Conservation (phyloP, 1,140 invertebrate species). For the Hydropsyche tenuis region DNA sequence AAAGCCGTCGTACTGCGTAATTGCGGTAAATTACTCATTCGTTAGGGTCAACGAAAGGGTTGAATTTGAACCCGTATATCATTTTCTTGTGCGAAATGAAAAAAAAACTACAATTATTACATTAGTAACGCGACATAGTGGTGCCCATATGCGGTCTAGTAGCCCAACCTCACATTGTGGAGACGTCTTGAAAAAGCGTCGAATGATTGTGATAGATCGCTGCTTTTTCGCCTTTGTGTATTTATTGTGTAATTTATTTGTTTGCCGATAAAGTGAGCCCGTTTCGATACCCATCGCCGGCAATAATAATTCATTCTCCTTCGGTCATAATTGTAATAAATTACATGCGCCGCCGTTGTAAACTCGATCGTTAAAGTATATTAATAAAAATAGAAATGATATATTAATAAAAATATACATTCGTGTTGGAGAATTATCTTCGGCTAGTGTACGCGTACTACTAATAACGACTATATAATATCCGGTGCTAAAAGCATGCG, state of each 20-base stretch:
- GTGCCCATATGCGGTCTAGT: constrained; percentile 40
- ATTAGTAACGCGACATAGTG: constrained; percentile 35
- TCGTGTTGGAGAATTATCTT: too few species aligned
- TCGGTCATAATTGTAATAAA: too few species aligned
- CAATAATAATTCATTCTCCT: too few species aligned
- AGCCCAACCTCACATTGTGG: constrained; percentile 32
- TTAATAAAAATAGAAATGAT: too few species aligned
- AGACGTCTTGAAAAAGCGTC: constrained; percentile 29
- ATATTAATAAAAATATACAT: too few species aligned
- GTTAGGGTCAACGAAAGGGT: neutral
- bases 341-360: too few species aligned
- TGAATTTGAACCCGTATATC: neutral
- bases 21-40: constrained; percentile 3
- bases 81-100: neutral
- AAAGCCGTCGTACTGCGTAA: neutral
- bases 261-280: neutral
- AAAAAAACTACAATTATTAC: neutral
- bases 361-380: too few species aligned
- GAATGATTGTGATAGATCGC: constrained; percentile 49
- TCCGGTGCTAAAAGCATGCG: constrained; percentile 7
- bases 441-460: neutral
- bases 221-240: neutral
- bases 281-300: neutral
- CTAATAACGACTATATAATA: neutral
- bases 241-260: too few species aligned